These are phyloP conservation scores for Percina caprodes DNA, from an alignment of 2,113 vertebrate species.

Conservation along the genomic window DNA sequence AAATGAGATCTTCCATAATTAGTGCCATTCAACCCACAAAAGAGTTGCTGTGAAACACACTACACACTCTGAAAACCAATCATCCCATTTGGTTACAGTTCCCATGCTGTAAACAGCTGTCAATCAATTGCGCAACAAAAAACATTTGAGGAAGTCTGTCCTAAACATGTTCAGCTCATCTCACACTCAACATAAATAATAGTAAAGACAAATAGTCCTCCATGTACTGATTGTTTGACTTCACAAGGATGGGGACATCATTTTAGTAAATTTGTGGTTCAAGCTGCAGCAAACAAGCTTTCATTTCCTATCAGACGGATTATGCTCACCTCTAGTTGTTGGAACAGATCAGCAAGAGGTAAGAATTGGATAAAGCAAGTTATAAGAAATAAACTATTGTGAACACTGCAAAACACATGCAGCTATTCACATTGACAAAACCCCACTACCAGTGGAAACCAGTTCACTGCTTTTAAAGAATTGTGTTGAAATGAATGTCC, in stretches of 20 bases:
- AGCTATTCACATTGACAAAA: not conserved
- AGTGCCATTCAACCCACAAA: conserved; percentile 40
- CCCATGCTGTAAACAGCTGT: conserved; percentile 57
- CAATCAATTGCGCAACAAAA: conserved; percentile 45
- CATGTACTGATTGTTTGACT: conserved; percentile 15
- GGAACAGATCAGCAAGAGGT: conserved; percentile 2
- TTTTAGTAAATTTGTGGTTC: conserved; percentile 26
- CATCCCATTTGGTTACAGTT: conserved; percentile 59
- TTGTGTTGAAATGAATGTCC: not conserved
- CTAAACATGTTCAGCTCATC: conserved; percentile 63
- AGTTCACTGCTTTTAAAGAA: not conserved
- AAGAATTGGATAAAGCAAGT: not conserved
- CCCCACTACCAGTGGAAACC: not conserved
- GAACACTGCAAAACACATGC: not conserved
- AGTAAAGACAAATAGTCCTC: conserved; percentile 10
- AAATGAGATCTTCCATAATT: conserved; percentile 62
- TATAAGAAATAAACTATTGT: not conserved
- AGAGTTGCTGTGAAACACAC: conserved; percentile 42
- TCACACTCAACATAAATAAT: conserved; percentile 49
- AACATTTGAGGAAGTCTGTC: conserved; percentile 40
- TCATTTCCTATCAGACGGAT: conserved; percentile 19
- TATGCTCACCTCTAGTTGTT: conserved; percentile 1
- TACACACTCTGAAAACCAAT: conserved; percentile 53
- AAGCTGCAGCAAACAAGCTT: conserved; percentile 5
- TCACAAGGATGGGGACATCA: conserved; percentile 33